Evolutionary conservation across 2,888 invertebrate species (phyloP).

Genomic region (Dorcus hopei): DNA sequence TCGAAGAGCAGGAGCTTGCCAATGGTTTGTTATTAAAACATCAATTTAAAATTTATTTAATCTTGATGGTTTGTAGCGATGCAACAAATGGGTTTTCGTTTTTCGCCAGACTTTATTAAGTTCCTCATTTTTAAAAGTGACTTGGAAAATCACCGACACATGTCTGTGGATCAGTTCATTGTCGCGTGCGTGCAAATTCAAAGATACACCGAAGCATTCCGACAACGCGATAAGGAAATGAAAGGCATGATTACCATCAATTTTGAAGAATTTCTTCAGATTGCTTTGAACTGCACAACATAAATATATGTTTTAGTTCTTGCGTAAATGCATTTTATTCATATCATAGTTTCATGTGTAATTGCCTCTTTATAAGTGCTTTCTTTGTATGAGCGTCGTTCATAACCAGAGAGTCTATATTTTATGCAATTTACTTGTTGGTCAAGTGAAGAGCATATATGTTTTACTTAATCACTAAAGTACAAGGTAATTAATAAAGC

Average conservation of each 20-base stretch:
- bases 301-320: slow-evolving; percentile 18
- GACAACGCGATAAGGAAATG: slow-evolving; percentile 38
- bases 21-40: slow-evolving; percentile 56
- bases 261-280: slow-evolving; percentile 56
- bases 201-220: slow-evolving; percentile 44
- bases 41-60: background rate
- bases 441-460: too few species aligned
- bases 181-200: slow-evolving; percentile 48
- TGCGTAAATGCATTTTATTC: too few species aligned
- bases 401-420: too few species aligned
- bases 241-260: slow-evolving; percentile 41
- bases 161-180: slow-evolving; percentile 44
- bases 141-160: slow-evolving; percentile 56
- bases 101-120: slow-evolving; percentile 73
- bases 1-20: slow-evolving; percentile 74
- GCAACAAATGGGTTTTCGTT: slow-evolving; percentile 84
- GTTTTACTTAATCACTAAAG: too few species aligned
- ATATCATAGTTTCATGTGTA: too few species aligned
- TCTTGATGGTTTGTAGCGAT: slow-evolving; percentile 58
- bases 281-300: slow-evolving; percentile 72
- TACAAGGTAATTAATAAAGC: too few species aligned
- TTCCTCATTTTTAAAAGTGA: slow-evolving; percentile 71
- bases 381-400: too few species aligned
- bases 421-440: too few species aligned
- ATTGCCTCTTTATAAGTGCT: too few species aligned